These are phyloP conservation scores for Idaea dimidiata DNA, from an alignment of 2,888 invertebrate species.

Conservation along the genomic window DNA sequence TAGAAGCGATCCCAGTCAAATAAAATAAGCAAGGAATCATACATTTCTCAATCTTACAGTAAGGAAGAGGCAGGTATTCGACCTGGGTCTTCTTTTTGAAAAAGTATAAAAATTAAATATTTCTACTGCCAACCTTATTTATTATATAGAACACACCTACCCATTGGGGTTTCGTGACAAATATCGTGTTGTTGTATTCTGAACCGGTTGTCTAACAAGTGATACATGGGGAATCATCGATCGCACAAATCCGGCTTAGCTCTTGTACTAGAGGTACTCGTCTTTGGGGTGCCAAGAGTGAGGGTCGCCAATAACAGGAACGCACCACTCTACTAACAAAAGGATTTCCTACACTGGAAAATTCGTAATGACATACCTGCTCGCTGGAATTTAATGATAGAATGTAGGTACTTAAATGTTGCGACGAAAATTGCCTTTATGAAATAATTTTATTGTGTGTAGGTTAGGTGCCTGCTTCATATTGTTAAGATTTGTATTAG, in stretches of 20 bases:
- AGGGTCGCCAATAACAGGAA: conserved; percentile 51
- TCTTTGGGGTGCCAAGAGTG: conserved; percentile 40
- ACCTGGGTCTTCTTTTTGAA: no score
- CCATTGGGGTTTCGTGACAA: no score
- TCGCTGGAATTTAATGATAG: conserved; percentile 38
- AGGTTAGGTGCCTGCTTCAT: background rate
- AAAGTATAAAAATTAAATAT: no score
- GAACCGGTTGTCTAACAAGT: background rate
- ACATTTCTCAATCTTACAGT: no score
- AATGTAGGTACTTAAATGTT: conserved; percentile 14
- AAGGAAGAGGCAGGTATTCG: no score
- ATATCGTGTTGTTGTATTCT: background rate
- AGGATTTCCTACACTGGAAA: conserved; percentile 53
- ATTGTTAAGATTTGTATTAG: background rate
- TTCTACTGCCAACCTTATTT: no score
- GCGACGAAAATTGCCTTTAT: background rate
- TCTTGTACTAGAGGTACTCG: conserved; percentile 38
- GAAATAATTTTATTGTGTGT: background rate
- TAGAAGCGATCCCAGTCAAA: no score
- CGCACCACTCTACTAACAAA: conserved; percentile 54
- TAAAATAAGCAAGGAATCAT: no score
- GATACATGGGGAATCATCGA: conserved; percentile 44
- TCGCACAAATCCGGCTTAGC: conserved; percentile 63
- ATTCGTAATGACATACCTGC: conserved; percentile 48
- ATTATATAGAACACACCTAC: no score